Conservation (phyloP, 2,797 vertebrate genomes). For the Helarctos malayanus region DNA sequence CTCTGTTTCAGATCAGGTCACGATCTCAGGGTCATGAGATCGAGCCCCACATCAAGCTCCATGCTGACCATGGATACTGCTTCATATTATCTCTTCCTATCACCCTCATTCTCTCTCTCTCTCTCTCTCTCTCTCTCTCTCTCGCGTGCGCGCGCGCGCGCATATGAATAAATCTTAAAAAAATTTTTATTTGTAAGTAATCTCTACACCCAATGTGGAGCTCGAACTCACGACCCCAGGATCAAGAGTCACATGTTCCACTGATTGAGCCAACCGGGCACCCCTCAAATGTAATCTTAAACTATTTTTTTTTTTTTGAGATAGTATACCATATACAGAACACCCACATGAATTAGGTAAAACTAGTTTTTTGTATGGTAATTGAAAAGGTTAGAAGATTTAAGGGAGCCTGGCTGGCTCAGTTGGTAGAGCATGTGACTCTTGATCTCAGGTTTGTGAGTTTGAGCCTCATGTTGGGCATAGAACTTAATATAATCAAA, state of each 20-base stretch:
- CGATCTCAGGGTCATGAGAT: neutral
- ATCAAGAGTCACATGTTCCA: neutral
- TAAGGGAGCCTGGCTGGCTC: neutral
- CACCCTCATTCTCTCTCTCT: neutral
- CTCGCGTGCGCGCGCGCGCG: no score
- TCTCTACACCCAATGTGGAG: neutral
- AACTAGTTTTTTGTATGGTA: neutral
- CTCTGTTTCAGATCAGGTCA: no score
- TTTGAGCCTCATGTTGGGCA: neutral
- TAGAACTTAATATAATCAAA: neutral
- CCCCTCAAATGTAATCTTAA: neutral
- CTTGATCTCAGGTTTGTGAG: neutral
- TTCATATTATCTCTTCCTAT: neutral
- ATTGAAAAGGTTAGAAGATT: slow-evolving; percentile 31
- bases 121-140: neutral
- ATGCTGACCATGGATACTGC: neutral
- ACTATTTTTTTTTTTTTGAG: neutral
- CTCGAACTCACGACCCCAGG: neutral
- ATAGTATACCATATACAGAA: neutral
- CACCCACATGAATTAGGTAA: neutral
- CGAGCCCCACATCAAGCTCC: neutral
- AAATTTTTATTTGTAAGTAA: neutral
- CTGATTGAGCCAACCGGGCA: neutral
- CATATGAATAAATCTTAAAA: neutral
- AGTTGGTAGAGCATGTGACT: neutral